Conservation (phyloP, 1,140 invertebrate genomes). For the Coenobita brevimanus region DNA sequence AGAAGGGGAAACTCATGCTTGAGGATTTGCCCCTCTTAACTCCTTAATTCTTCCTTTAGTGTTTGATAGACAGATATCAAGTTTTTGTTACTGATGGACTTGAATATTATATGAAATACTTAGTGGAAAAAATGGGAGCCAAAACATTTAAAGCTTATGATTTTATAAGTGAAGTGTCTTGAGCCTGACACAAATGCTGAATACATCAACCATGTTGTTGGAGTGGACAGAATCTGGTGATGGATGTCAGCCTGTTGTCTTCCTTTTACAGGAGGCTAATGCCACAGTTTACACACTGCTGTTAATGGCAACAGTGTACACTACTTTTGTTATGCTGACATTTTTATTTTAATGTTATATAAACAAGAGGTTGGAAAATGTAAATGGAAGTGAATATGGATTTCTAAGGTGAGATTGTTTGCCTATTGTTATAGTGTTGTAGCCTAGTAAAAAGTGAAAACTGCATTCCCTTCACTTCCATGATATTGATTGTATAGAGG, state of each 20-base stretch:
- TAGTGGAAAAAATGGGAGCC: conserved; percentile 18
- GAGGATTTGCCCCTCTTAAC: conserved; percentile 9
- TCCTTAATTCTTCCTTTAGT: conserved; percentile 44
- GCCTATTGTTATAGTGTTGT: conserved; percentile 66
- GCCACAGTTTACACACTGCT: conserved; percentile 21
- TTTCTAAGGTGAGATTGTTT: conserved; percentile 53
- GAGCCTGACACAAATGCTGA: conserved; percentile 56
- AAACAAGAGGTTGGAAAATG: conserved; percentile 38
- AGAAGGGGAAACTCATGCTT: conserved; percentile 59
- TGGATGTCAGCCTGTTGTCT: conserved; percentile 45
- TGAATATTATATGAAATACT: conserved; percentile 14
- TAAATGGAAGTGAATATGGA: conserved; percentile 53
- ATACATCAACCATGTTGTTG: conserved; percentile 31
- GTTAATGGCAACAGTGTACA: conserved; percentile 11
- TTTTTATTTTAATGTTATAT: conserved; percentile 21
- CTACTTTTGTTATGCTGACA: conserved; percentile 27
- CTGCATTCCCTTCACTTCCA: conserved; percentile 60
- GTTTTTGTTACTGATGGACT: conserved; percentile 52
- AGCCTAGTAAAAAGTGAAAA: conserved; percentile 54
- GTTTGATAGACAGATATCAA: conserved; percentile 27
- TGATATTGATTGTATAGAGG: conserved; percentile 56
- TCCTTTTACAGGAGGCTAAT: conserved; percentile 19
- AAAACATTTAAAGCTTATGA: conserved; percentile 26
- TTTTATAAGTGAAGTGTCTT: conserved; percentile 48
- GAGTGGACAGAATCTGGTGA: conserved; percentile 9